Conservation (phyloP, 1,140 invertebrate species). For the Nautilus pompilius region DNA sequence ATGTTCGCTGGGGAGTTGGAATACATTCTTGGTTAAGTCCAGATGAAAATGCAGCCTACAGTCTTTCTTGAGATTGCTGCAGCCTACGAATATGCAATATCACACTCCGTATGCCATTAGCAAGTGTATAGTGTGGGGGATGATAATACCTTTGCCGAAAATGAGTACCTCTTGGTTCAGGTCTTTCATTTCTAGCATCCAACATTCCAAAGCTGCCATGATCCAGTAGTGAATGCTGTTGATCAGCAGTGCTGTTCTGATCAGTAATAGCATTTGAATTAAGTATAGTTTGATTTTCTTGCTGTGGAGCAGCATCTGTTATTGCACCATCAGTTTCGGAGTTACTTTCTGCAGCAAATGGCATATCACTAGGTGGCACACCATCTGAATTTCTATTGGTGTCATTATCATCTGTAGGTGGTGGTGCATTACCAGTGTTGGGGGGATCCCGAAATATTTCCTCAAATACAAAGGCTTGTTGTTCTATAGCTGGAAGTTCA, state of each 20-base stretch:
- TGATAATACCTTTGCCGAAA: neutral
- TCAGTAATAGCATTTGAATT: neutral
- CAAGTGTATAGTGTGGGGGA: neutral
- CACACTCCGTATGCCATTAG: neutral
- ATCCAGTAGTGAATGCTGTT: neutral
- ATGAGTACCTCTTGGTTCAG: neutral
- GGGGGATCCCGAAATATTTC: conserved; percentile 28
- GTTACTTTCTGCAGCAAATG: neutral
- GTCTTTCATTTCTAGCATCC: neutral
- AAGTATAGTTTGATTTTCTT: neutral
- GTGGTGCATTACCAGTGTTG: too few species aligned
- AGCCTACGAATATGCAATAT: neutral
- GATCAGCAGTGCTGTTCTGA: neutral
- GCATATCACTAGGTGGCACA: conserved; percentile 3
- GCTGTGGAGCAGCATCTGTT: neutral
- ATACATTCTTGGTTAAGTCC: neutral
- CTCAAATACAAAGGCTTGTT: conserved; percentile 45
- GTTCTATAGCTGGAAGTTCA: conserved; percentile 75
- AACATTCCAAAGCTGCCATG: neutral
- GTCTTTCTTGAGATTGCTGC: neutral
- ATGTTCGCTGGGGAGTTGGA: neutral
- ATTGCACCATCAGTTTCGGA: neutral
- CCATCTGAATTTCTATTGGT: conserved; percentile 5
- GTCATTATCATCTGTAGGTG: too few species aligned
- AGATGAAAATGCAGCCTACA: neutral